phyloP scores from a whole-genome alignment of 2,113 vertebrate species.

The Pionites leucogaster region DNA sequence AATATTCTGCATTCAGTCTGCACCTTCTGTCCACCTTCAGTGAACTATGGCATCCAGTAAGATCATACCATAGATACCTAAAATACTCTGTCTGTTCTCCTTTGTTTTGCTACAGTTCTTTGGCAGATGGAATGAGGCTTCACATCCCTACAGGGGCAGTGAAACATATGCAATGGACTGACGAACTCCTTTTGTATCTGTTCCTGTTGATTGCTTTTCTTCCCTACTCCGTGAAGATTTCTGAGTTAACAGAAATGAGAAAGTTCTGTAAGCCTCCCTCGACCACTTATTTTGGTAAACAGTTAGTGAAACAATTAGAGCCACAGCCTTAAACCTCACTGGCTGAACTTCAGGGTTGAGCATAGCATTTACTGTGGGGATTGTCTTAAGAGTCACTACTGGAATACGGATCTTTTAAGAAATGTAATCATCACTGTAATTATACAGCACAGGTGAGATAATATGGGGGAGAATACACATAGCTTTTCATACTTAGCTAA shows the following conservation, averaged over 20 bases:
- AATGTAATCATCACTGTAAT: neutral
- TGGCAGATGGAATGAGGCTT: neutral
- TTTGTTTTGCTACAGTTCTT: neutral
- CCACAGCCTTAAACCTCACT: fast-evolving
- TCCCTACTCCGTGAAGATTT: neutral
- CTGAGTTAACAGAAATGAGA: neutral
- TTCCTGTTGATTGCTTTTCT: neutral
- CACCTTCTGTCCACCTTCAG: neutral
- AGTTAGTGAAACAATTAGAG: neutral
- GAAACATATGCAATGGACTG: neutral
- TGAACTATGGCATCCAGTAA: neutral
- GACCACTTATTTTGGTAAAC: neutral
- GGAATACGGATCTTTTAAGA: neutral
- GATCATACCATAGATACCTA: neutral
- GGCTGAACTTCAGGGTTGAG: neutral
- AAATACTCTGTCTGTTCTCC: neutral
- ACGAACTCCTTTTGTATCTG: neutral
- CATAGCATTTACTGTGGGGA: neutral
- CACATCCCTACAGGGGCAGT: neutral
- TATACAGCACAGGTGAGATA: neutral
- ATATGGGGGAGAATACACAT: fast-evolving
- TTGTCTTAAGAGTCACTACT: neutral
- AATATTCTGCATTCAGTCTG: neutral
- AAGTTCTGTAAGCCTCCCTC: neutral
- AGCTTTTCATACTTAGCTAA: neutral